Percentiles rank a stretch among this genome's conserved stretches.
Conservation (phyloP, 2,797 vertebrate genomes). For the Rachycentron canadum region DNA sequence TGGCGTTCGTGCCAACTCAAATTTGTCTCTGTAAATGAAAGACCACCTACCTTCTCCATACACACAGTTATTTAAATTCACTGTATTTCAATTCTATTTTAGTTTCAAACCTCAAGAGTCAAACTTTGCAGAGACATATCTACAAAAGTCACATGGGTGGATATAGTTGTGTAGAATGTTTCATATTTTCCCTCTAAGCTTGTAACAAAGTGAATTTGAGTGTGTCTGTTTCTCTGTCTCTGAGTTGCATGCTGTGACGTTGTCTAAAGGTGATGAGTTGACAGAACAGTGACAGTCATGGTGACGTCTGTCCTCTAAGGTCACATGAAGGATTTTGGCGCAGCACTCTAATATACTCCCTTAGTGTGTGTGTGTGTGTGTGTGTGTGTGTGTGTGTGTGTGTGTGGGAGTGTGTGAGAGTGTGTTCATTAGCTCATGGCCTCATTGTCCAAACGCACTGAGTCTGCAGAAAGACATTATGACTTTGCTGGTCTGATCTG, state of each 20-base stretch:
- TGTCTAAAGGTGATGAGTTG: constrained; percentile 59
- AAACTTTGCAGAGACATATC: not conserved
- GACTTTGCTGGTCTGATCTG: constrained; percentile 54
- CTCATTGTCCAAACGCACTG: constrained; percentile 58
- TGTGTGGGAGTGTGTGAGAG: no score
- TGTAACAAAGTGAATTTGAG: constrained; percentile 10
- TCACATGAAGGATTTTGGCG: constrained; percentile 55
- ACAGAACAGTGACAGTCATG: constrained; percentile 64
- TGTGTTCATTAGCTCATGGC: constrained; percentile 63
- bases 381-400: constrained; percentile 20
- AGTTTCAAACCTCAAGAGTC: not conserved
- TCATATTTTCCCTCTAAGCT: constrained; percentile 15
- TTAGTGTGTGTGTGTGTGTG: constrained; percentile 19
- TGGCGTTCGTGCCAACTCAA: constrained; percentile 49
- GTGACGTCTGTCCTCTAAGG: constrained; percentile 67
- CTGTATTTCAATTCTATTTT: constrained; percentile 6
- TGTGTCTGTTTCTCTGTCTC: constrained; percentile 14
- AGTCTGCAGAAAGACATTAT: constrained; percentile 67
- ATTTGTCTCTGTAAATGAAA: constrained; percentile 50
- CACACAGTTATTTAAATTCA: constrained; percentile 3
- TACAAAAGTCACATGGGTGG: not conserved
- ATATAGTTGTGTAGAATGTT: not conserved
- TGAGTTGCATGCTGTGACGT: constrained; percentile 29
- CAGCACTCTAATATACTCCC: constrained; percentile 32
- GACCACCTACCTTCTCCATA: not conserved